Percentiles rank a stretch among this genome's conserved stretches.
Conservation (phyloP, 2,113 vertebrate species). For the Misgurnus anguillicaudatus region DNA sequence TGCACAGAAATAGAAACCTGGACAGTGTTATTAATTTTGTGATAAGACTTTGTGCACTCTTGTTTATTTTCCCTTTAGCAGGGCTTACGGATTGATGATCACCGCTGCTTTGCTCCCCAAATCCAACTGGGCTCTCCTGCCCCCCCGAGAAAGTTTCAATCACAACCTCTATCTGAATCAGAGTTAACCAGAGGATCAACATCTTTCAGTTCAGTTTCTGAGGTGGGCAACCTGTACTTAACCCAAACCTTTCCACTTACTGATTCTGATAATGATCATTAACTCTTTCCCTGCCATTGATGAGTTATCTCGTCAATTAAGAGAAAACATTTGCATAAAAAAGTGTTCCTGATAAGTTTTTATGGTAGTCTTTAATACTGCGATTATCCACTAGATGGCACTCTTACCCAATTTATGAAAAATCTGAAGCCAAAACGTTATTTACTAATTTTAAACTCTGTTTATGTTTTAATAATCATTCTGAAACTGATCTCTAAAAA, state of each 20-base stretch:
- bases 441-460: too few relatives aligned
- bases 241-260: not conserved
- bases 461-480: too few relatives aligned
- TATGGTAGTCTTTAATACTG: too few relatives aligned
- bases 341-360: too few relatives aligned
- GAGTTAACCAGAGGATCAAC: constrained; percentile 47
- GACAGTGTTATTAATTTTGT: not conserved
- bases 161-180: constrained; percentile 24
- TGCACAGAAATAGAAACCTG: not conserved
- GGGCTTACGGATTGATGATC: constrained; percentile 69
- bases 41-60: constrained; percentile 1
- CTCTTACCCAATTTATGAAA: too few relatives aligned
- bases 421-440: too few relatives aligned
- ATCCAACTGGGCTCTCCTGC: constrained; percentile 58
- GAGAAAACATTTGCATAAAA: too few relatives aligned
- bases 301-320: too few relatives aligned
- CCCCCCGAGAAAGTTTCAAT: constrained; percentile 50
- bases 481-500: too few relatives aligned
- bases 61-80: constrained; percentile 33
- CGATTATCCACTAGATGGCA: too few relatives aligned
- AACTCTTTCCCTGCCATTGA: too few relatives aligned
- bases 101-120: constrained; percentile 61
- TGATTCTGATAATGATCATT: too few relatives aligned
- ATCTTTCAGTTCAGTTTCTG: constrained; percentile 61
- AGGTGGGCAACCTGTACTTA: constrained; percentile 29